Percentiles rank a stretch among this genome's conserved stretches.
These are phyloP conservation scores for Hiodon tergisus DNA, from an alignment of 2,113 vertebrate genomes.

Conservation along the genomic window DNA sequence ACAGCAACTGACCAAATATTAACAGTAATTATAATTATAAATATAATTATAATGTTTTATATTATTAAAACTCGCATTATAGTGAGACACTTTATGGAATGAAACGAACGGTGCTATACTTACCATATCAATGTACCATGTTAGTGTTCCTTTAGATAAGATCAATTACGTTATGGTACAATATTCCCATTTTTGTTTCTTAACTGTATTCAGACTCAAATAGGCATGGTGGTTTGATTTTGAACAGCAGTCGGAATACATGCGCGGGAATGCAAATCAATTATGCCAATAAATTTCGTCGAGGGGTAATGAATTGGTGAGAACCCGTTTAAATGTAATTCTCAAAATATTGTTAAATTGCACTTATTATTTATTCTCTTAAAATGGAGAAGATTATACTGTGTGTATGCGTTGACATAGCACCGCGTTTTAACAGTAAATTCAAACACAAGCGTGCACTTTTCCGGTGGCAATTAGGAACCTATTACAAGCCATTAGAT, in stretches of 20 bases:
- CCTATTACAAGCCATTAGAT: constrained; percentile 97
- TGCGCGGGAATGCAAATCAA: not conserved
- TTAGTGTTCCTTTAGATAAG: no score
- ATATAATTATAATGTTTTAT: no score
- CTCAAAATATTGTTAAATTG: constrained; percentile 14
- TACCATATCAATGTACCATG: no score
- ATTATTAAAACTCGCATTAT: no score
- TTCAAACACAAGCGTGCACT: constrained; percentile 68
- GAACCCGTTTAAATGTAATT: constrained; percentile 51
- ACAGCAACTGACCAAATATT: no score
- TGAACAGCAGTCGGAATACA: not conserved
- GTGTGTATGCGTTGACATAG: no score
- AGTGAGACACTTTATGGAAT: no score
- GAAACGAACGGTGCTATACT: no score
- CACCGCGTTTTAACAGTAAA: constrained; percentile 24
- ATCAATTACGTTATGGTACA: not conserved
- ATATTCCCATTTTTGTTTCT: not conserved
- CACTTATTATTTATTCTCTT: not conserved
- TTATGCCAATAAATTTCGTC: not conserved
- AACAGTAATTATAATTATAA: no score
- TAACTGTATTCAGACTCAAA: not conserved
- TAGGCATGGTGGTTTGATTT: not conserved
- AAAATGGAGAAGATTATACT: not conserved
- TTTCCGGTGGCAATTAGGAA: constrained; percentile 87
- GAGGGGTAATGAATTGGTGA: constrained; percentile 4